A percentile compares a stretch with the other conserved stretches of the same genome.
Evolutionary conservation across 2,888 invertebrate species (phyloP).

Genomic region (Dolomedes plantarius): DNA sequence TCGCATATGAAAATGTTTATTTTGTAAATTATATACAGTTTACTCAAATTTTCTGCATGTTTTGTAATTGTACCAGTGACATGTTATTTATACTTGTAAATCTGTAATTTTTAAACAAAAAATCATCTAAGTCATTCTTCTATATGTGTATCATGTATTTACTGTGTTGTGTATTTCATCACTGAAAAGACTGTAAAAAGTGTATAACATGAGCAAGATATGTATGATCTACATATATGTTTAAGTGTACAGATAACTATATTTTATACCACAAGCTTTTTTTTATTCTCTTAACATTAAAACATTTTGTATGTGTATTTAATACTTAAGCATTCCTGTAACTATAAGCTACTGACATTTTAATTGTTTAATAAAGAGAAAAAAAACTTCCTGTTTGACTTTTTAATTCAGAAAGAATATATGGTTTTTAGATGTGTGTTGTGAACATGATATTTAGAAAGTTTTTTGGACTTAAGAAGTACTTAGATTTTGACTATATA

Average conservation of each 20-base stretch:
- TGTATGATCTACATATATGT: neutral
- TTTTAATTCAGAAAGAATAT: too few relatives aligned
- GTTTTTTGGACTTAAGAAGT: too few relatives aligned
- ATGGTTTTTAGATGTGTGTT: too few relatives aligned
- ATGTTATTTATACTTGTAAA: constrained; percentile 43
- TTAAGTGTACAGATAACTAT: constrained; percentile 12
- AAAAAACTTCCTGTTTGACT: too few relatives aligned
- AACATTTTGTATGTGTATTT: constrained; percentile 1
- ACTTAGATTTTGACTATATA: too few relatives aligned
- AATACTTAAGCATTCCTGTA: constrained; percentile 11
- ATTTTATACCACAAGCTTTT: constrained; percentile 12
- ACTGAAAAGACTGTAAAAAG: constrained; percentile 26
- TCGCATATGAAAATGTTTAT: constrained; percentile 15
- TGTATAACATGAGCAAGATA: neutral
- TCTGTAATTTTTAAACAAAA: neutral
- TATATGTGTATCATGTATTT: constrained; percentile 4
- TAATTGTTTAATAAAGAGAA: constrained; percentile 10
- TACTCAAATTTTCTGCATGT: neutral
- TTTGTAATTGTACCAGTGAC: neutral
- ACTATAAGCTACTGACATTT: neutral
- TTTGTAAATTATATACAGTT: constrained; percentile 38
- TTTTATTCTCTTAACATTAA: neutral
- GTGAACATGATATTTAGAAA: too few relatives aligned
- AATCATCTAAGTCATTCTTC: constrained; percentile 36
- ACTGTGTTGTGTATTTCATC: constrained; percentile 21